Conservation (phyloP, 2,888 invertebrate genomes). For the Phortica okadai region DNA sequence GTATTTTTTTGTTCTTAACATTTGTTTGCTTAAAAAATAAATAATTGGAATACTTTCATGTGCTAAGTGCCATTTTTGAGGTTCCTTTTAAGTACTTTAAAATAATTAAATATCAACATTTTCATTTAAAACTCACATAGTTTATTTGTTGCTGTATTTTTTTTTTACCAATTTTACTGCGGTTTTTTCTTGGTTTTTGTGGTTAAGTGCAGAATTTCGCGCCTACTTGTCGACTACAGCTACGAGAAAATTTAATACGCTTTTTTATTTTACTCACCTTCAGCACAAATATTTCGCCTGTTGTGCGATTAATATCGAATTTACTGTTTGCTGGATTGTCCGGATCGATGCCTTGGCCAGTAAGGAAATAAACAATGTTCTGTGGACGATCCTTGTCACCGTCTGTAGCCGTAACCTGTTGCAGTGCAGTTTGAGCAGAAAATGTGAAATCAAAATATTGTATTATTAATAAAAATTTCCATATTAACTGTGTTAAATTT, state of each 20-base stretch:
- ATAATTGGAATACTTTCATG: background rate
- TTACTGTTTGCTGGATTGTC: conserved; percentile 96
- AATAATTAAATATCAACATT: conserved; percentile 2
- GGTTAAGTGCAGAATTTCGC: background rate
- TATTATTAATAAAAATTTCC: conserved; percentile 30
- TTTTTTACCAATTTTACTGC: background rate
- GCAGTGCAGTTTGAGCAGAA: conserved; percentile 31
- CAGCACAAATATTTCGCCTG: conserved; percentile 95
- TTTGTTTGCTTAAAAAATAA: background rate
- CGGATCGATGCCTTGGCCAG: conserved; percentile 96
- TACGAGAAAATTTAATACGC: too few relatives aligned
- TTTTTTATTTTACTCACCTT: conserved; percentile 82
- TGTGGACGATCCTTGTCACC: conserved; percentile 96
- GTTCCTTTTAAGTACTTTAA: background rate
- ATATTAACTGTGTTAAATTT: background rate
- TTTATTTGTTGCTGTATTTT: background rate
- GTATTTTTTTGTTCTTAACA: background rate
- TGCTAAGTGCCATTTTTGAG: background rate
- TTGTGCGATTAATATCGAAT: conserved; percentile 96
- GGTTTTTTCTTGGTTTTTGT: background rate
- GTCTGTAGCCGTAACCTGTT: conserved; percentile 95
- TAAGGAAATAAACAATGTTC: conserved; percentile 96
- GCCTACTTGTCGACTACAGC: background rate
- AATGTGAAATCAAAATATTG: conserved; percentile 33
- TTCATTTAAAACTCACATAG: background rate